These are phyloP conservation scores for Nematostella vectensis DNA, from an alignment of 92 coral and sea anemone species.

Conservation along the genomic window DNA sequence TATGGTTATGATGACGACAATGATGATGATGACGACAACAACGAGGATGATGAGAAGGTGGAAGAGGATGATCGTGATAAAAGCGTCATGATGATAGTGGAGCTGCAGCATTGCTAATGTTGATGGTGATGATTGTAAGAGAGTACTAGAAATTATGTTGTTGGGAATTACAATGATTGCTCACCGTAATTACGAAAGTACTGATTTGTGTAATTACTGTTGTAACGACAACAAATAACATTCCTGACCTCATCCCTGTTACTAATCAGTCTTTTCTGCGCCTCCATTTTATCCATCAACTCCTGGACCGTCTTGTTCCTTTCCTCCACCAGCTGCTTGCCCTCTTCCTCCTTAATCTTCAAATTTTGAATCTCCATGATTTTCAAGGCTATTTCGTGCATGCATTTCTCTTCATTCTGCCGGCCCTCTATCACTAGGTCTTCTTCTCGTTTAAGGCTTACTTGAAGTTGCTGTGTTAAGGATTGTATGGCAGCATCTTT, in stretches of 20 bases:
- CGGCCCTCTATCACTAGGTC: constrained; percentile 85
- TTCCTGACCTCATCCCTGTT: constrained; percentile 95
- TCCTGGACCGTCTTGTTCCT: constrained; percentile 76
- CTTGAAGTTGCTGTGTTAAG: constrained; percentile 47
- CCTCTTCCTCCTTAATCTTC: constrained; percentile 67
- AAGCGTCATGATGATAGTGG: too few species aligned
- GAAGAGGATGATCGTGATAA: too few species aligned
- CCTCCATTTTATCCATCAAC: constrained; percentile 88
- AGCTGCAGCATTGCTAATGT: too few species aligned
- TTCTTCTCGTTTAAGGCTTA: constrained; percentile 49
- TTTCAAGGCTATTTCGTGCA: constrained; percentile 83
- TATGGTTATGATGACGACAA: too few species aligned
- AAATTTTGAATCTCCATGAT: constrained; percentile 60
- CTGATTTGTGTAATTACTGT: too few species aligned
- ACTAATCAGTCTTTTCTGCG: constrained; percentile 68
- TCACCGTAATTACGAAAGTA: too few species aligned
- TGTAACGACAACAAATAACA: too few species aligned
- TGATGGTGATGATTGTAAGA: too few species aligned
- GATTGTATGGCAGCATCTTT: constrained; percentile 59
- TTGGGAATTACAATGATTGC: too few species aligned
- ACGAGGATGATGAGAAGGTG: too few species aligned
- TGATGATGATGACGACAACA: too few species aligned
- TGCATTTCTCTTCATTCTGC: constrained; percentile 90
- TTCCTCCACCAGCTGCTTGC: constrained; percentile 66
- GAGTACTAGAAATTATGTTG: too few species aligned